Evolutionary conservation across 2,113 vertebrate species (phyloP).

Genomic region (Periophthalmus modestus): DNA sequence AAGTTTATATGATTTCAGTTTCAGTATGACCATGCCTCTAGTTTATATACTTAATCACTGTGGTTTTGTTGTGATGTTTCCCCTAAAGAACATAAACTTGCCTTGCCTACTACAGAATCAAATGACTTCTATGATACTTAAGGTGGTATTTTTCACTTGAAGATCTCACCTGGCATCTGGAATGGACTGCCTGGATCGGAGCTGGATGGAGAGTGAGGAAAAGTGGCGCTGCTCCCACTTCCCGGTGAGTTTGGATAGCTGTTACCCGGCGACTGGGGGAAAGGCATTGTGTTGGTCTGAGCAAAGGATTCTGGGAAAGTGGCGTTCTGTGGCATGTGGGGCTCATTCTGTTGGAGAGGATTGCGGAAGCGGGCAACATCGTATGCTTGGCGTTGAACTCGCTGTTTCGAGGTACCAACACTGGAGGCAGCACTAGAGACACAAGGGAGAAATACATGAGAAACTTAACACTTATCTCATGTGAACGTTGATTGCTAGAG

Average conservation of each 20-base stretch:
- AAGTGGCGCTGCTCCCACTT: constrained; percentile 88
- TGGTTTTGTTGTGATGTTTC: too few species aligned
- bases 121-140: background rate
- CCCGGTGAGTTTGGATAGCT: constrained; percentile 95
- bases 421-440: constrained; percentile 89
- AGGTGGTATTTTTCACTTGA: background rate
- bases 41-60: too few species aligned
- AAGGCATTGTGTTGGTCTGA: constrained; percentile 80
- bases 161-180: constrained; percentile 92
- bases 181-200: constrained; percentile 96
- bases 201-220: constrained; percentile 94
- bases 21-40: too few species aligned
- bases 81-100: too few species aligned
- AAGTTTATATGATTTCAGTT: too few species aligned
- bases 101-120: too few species aligned
- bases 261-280: constrained; percentile 83
- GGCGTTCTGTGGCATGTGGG: constrained; percentile 97
- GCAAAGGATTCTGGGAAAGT: constrained; percentile 91
- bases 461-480: background rate
- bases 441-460: background rate
- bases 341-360: constrained; percentile 91
- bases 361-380: constrained; percentile 96
- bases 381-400: constrained; percentile 99
- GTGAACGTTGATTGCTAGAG: background rate
- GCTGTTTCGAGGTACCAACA: constrained; percentile 96